phyloP scores from a whole-genome alignment of 2,888 invertebrate genomes.

The Macaria notata region DNA sequence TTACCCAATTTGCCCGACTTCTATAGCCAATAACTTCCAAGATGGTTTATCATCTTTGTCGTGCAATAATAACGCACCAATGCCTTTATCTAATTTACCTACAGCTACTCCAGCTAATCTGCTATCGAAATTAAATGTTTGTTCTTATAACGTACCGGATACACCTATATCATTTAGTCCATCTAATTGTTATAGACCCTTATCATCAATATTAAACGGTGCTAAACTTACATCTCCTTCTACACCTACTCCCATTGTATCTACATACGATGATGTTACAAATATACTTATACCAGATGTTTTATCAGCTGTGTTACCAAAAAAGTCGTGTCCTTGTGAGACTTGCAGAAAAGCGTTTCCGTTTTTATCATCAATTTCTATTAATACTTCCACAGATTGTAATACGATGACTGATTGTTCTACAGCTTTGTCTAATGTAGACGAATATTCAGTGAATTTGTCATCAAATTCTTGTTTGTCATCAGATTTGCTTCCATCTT shows the following conservation, averaged over 20 bases:
- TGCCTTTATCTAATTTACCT: neutral
- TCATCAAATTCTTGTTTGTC: neutral
- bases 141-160: neutral
- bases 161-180: neutral
- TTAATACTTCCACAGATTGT: conserved; percentile 1
- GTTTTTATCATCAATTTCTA: neutral
- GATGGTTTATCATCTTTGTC: neutral
- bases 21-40: conserved; percentile 1
- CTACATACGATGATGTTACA: neutral
- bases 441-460: neutral
- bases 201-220: neutral
- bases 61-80: neutral
- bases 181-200: neutral
- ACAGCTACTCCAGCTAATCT: neutral
- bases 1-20: conserved; percentile 1
- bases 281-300: conserved; percentile 1
- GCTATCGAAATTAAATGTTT: neutral
- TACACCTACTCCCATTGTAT: neutral
- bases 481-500: neutral
- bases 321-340: neutral
- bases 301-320: neutral
- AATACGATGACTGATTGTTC: neutral
- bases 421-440: neutral
- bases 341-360: conserved; percentile 1
- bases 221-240: no score